Conservation (phyloP, 2,888 invertebrate species). For the Lochmaea crataegi region DNA sequence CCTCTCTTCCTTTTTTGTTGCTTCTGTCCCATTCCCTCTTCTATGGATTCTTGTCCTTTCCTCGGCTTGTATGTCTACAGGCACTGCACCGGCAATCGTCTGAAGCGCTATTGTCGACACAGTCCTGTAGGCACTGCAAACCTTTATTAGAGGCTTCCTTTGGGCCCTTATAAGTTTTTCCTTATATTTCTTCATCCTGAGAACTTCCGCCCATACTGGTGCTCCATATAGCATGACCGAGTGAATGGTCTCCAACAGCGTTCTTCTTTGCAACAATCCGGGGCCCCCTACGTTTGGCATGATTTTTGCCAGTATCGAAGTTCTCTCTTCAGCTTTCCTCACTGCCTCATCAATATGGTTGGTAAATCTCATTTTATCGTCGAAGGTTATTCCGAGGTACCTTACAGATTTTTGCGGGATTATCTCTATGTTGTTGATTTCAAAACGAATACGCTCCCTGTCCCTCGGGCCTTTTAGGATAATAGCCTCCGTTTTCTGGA, state of each 20-base stretch:
- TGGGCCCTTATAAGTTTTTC: too few species aligned
- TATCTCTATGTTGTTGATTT: neutral
- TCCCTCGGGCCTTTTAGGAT: conserved; percentile 19
- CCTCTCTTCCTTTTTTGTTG: too few species aligned
- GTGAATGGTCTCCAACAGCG: conserved; percentile 13
- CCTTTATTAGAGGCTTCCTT: neutral
- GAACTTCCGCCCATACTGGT: conserved; percentile 30
- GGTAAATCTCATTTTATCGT: conserved; percentile 39
- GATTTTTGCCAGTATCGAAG: conserved; percentile 40
- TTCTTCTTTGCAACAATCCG: conserved; percentile 1
- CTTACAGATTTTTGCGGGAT: conserved; percentile 21
- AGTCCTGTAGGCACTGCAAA: conserved; percentile 19
- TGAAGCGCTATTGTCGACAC: conserved; percentile 5
- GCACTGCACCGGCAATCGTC: conserved; percentile 3
- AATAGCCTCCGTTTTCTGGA: neutral
- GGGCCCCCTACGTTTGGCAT: conserved; percentile 43
- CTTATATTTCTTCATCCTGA: conserved; percentile 3
- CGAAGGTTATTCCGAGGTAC: conserved; percentile 48
- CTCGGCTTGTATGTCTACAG: conserved; percentile 15
- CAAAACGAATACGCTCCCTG: conserved; percentile 9
- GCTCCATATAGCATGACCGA: conserved; percentile 28
- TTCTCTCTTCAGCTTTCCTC: conserved; percentile 39
- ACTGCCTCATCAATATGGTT: conserved; percentile 37
- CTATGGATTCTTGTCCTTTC: too few species aligned
- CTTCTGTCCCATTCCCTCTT: too few species aligned